phyloP scores from a whole-genome alignment of 2,113 vertebrate genomes.

The Aspidoscelis tigris region DNA sequence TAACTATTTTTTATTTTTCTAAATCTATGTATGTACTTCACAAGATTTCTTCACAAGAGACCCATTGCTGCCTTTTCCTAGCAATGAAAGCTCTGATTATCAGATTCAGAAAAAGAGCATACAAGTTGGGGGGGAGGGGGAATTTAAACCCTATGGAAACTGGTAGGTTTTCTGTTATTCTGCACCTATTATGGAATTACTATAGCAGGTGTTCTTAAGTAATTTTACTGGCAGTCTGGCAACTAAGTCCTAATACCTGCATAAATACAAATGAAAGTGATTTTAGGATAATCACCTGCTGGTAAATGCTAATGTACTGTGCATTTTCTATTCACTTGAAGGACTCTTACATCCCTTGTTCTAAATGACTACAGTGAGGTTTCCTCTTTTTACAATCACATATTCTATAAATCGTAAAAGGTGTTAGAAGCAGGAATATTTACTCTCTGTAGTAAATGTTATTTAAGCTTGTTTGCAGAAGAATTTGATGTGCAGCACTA shows the following conservation, averaged over 20 bases:
- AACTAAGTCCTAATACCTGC: not conserved
- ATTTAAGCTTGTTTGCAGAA: slow-evolving; percentile 2
- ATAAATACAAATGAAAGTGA: not conserved
- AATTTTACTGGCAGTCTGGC: not conserved
- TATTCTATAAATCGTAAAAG: slow-evolving; percentile 29
- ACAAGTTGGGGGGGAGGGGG: no score
- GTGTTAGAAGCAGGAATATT: not conserved
- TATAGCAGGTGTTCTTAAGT: not conserved
- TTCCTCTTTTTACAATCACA: slow-evolving; percentile 14
- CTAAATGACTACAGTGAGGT: slow-evolving; percentile 1
- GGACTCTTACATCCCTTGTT: not conserved
- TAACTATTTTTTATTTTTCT: not conserved
- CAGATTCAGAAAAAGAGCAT: not conserved
- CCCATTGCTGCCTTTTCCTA: no score
- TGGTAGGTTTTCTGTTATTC: not conserved
- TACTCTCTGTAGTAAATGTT: not conserved
- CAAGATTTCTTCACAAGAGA: not conserved
- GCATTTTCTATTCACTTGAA: not conserved
- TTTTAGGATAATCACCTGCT: not conserved
- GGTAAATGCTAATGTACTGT: not conserved
- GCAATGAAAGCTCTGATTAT: not conserved
- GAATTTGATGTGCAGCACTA: slow-evolving; percentile 6
- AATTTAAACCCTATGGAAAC: not conserved
- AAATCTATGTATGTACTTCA: not conserved
- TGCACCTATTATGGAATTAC: not conserved